A percentile compares a stretch with the other conserved stretches of the same genome.
phyloP scores from a whole-genome alignment of 2,797 vertebrate species.

The Dipus sagitta region DNA sequence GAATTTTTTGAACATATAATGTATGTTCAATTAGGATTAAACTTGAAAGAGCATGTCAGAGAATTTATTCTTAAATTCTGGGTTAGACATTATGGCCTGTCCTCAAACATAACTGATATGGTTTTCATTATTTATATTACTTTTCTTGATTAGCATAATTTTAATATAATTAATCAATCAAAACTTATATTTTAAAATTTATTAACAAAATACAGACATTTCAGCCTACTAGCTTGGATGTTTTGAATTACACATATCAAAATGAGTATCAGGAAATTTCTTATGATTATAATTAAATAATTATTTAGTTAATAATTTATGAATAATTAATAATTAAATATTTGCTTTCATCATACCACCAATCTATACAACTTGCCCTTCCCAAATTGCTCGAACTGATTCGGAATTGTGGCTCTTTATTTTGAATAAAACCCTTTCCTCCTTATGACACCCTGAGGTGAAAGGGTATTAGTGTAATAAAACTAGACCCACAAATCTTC shows the following conservation, averaged over 20 bases:
- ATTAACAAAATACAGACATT: slow-evolving; percentile 75
- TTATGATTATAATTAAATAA: slow-evolving; percentile 21
- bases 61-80: slow-evolving; percentile 65
- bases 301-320: not conserved
- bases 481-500: slow-evolving; percentile 41
- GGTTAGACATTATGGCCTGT: slow-evolving; percentile 22
- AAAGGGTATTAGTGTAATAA: slow-evolving; percentile 63
- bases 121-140: not conserved
- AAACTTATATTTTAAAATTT: slow-evolving; percentile 56
- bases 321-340: slow-evolving; percentile 82
- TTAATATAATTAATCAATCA: slow-evolving; percentile 21
- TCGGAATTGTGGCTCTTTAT: slow-evolving; percentile 56
- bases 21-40: slow-evolving; percentile 41
- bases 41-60: slow-evolving; percentile 56
- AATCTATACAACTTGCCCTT: slow-evolving; percentile 48
- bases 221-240: slow-evolving; percentile 53
- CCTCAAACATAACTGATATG: slow-evolving; percentile 34
- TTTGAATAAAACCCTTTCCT: slow-evolving; percentile 77
- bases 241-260: not conserved
- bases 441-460: slow-evolving; percentile 79
- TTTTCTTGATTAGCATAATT: too few relatives aligned
- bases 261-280: slow-evolving; percentile 36
- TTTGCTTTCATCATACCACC: slow-evolving; percentile 75
- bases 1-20: slow-evolving; percentile 26
- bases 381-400: slow-evolving; percentile 64